These are phyloP conservation scores for Scaptomyza caliginosa DNA, from an alignment of 2,888 invertebrate species.

Conservation along the genomic window DNA sequence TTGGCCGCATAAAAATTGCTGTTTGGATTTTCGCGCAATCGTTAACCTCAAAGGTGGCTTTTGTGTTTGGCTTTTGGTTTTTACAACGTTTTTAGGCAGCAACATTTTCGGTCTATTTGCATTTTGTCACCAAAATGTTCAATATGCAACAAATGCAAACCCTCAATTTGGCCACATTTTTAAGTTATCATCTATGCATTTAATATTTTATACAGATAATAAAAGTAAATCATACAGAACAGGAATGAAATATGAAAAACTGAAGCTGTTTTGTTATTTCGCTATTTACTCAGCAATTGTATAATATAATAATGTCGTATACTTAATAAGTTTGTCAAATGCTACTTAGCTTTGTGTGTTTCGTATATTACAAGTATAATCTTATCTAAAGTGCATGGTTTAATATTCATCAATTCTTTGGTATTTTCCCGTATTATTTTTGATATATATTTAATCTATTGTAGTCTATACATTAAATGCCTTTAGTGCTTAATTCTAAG, in stretches of 20 bases:
- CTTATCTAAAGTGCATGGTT: slow-evolving; percentile 19
- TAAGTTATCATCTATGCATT: slow-evolving; percentile 11
- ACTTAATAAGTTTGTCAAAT: slow-evolving; percentile 3
- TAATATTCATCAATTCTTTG: neutral
- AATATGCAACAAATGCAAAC: slow-evolving; percentile 17
- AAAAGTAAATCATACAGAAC: neutral
- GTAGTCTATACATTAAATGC: slow-evolving; percentile 37
- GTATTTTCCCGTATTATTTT: slow-evolving; percentile 10
- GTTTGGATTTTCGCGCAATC: slow-evolving; percentile 47
- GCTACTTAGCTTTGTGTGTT: neutral
- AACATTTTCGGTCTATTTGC: slow-evolving; percentile 51
- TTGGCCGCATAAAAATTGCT: slow-evolving; percentile 50
- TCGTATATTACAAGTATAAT: slow-evolving; percentile 17
- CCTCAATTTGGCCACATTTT: slow-evolving; percentile 61
- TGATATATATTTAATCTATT: slow-evolving; percentile 2
- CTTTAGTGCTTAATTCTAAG: slow-evolving; percentile 26
- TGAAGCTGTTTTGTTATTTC: no score
- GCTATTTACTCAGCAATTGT: neutral
- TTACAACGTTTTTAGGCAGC: slow-evolving; percentile 52
- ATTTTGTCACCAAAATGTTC: slow-evolving; percentile 49
- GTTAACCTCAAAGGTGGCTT: slow-evolving; percentile 74
- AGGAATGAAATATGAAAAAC: no score
- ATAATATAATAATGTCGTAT: slow-evolving; percentile 12
- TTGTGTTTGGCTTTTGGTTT: slow-evolving; percentile 73
- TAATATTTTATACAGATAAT: slow-evolving; percentile 9